Conservation (phyloP, 2,888 invertebrate species). For the Pachydiplax longipennis region DNA sequence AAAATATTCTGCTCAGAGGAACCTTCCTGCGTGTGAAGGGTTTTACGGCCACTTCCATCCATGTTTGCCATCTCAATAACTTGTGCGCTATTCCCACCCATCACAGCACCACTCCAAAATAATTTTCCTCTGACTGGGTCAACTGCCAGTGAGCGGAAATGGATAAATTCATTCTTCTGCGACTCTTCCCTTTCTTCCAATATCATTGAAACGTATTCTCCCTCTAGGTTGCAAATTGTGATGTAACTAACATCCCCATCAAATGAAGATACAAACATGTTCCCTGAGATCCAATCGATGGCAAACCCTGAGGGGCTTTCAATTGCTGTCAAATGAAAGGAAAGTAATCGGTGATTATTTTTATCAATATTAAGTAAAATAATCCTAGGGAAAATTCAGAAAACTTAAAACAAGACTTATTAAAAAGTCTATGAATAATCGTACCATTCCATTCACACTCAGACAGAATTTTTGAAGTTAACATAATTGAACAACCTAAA, state of each 20-base stretch:
- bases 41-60: conserved; percentile 66
- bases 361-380: neutral
- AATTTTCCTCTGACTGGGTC: conserved; percentile 70
- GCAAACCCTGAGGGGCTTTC: conserved; percentile 75
- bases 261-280: conserved; percentile 75
- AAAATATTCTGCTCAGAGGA: conserved; percentile 48
- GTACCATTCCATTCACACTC: too few relatives aligned
- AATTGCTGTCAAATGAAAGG: conserved; percentile 57
- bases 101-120: conserved; percentile 65
- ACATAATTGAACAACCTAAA: neutral
- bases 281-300: conserved; percentile 81
- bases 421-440: too few relatives aligned
- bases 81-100: conserved; percentile 54
- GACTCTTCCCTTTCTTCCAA: conserved; percentile 55
- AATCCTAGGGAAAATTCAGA: neutral
- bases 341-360: neutral
- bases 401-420: neutral
- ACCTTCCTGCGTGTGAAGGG: conserved; percentile 54
- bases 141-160: conserved; percentile 72
- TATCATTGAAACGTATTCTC: conserved; percentile 70
- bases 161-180: conserved; percentile 52
- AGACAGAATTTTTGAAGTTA: neutral
- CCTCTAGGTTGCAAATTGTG: conserved; percentile 73
- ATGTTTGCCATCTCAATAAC: conserved; percentile 70
- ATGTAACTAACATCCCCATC: conserved; percentile 66